These are phyloP conservation scores for Pica pica DNA, from an alignment of 2,113 vertebrate species.

Conservation along the genomic window DNA sequence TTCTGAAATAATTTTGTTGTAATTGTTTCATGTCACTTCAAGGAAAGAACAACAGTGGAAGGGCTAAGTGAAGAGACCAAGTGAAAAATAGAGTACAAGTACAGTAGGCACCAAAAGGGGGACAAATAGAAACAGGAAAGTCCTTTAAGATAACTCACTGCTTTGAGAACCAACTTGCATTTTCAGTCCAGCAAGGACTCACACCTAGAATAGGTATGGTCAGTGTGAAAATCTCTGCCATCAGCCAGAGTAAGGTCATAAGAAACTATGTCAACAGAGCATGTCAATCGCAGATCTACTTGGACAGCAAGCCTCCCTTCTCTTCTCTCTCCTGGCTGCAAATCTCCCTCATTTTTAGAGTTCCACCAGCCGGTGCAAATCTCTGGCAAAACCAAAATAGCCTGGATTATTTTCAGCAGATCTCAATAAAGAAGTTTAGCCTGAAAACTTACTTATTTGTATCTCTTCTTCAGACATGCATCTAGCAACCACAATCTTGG, in stretches of 20 bases:
- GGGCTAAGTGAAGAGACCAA: background rate
- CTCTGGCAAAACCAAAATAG: background rate
- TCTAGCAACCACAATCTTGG: background rate
- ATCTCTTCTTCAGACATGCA: background rate
- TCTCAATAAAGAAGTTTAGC: background rate
- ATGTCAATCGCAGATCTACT: accelerated
- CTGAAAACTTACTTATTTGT: background rate
- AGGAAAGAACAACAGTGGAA: background rate
- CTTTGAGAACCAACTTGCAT: background rate
- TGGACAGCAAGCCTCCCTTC: background rate
- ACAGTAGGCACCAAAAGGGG: background rate
- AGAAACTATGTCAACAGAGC: background rate
- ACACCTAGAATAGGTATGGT: background rate
- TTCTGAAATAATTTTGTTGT: background rate
- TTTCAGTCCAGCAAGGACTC: background rate
- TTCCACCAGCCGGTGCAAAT: background rate
- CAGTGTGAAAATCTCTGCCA: background rate
- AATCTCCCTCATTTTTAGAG: background rate
- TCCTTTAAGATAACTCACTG: background rate
- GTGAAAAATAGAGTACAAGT: background rate
- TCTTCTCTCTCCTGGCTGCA: background rate
- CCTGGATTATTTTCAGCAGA: background rate
- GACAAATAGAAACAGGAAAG: background rate
- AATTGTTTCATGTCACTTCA: background rate
- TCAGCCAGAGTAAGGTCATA: background rate